phyloP scores from a whole-genome alignment of 2,797 vertebrate species.

The Lepus townsendii region DNA sequence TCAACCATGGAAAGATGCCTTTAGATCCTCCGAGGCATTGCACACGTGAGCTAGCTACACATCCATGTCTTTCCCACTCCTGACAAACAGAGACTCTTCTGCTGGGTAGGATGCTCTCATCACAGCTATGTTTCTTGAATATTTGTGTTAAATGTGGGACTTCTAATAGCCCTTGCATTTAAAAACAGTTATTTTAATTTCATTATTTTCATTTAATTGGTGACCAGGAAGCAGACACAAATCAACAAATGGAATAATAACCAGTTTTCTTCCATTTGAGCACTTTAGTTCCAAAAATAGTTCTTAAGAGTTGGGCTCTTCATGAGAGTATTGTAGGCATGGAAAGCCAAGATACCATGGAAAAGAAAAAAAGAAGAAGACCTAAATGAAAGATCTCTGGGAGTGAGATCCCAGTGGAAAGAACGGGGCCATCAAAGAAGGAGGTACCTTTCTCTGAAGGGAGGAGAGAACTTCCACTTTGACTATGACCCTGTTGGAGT shows the following conservation, averaged over 20 bases:
- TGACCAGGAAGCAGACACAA: constrained; percentile 23
- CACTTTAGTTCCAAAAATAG: neutral
- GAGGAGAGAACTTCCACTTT: too few relatives aligned
- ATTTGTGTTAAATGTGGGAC: neutral
- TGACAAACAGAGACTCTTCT: constrained; percentile 57
- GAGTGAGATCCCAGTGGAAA: too few relatives aligned
- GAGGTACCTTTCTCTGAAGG: too few relatives aligned
- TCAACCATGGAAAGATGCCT: neutral
- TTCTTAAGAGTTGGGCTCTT: neutral
- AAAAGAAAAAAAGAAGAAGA: too few relatives aligned
- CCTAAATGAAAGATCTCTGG: too few relatives aligned
- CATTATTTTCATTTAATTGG: constrained; percentile 42
- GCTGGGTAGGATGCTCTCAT: fast-evolving
- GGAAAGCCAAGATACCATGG: too few relatives aligned
- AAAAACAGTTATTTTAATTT: constrained; percentile 23
- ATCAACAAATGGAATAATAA: neutral
- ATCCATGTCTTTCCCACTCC: constrained; percentile 40
- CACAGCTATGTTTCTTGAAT: neutral
- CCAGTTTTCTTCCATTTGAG: neutral
- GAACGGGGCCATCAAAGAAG: too few relatives aligned
- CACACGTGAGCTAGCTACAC: neutral
- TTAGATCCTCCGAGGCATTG: constrained; percentile 61
- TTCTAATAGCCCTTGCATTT: neutral
- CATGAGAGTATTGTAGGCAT: too few relatives aligned
- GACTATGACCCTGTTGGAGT: too few relatives aligned